phyloP scores from a whole-genome alignment of 2,113 vertebrate genomes.

The Oriolus oriolus region DNA sequence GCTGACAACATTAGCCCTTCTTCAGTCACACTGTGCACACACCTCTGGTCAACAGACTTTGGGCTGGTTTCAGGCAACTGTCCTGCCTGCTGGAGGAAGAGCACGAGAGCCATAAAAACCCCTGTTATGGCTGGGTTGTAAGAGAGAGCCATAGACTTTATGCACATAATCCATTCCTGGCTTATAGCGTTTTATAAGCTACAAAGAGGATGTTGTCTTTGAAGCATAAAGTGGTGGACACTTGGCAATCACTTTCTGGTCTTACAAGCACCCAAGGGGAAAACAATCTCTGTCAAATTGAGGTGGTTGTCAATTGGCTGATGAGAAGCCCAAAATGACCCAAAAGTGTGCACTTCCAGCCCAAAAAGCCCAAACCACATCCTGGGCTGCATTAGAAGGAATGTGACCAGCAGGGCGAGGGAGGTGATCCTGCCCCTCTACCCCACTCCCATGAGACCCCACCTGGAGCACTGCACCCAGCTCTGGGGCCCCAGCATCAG shows the following conservation, averaged over 20 bases:
- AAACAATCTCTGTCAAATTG: neutral
- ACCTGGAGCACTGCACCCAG: neutral
- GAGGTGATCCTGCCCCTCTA: neutral
- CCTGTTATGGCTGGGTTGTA: neutral
- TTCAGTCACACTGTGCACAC: neutral
- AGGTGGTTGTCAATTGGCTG: neutral
- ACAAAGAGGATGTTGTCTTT: conserved; percentile 6
- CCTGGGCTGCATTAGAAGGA: neutral
- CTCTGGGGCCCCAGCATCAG: neutral
- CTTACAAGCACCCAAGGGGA: neutral
- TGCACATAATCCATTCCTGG: neutral
- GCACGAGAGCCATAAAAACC: neutral
- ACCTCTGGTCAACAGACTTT: neutral
- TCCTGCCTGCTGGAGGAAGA: neutral
- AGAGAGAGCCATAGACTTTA: neutral
- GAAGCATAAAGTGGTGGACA: neutral
- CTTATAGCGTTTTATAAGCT: neutral
- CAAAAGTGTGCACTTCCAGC: neutral
- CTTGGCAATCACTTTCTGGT: neutral
- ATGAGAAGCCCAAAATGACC: neutral
- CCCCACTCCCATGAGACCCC: neutral
- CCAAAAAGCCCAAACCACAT: neutral
- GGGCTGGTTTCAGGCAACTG: neutral
- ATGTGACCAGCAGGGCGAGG: accelerated
- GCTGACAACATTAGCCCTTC: neutral